These are phyloP conservation scores for Brachypodius melanocephalos DNA, from an alignment of 2,113 vertebrate species.

Conservation along the genomic window DNA sequence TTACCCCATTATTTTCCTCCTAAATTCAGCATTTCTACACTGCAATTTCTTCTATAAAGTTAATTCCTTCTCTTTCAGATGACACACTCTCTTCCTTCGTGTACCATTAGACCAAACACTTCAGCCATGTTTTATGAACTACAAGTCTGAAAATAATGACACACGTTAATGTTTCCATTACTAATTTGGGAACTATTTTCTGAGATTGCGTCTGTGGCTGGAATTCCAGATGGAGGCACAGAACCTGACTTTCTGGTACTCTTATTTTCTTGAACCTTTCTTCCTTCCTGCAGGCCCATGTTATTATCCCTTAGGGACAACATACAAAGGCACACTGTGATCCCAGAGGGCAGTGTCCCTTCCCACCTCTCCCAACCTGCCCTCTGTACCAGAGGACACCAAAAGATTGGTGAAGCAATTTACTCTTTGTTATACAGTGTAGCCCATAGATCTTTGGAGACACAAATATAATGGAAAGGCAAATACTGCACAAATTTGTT, in stretches of 20 bases:
- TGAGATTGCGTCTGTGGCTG: not conserved
- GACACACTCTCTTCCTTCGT: not conserved
- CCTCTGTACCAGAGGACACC: not conserved
- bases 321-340: not conserved
- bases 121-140: not conserved
- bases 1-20: not conserved
- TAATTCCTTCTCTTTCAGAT: not conserved
- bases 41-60: not conserved
- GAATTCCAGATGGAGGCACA: not conserved
- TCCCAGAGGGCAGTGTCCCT: not conserved
- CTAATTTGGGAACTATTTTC: conserved; percentile 32
- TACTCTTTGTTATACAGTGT: not conserved
- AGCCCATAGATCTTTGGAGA: not conserved
- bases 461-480: not conserved
- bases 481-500: not conserved
- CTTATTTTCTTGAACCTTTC: not conserved
- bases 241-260: not conserved
- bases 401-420: not conserved
- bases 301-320: not conserved
- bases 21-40: not conserved
- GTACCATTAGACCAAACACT: not conserved
- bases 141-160: not conserved
- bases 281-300: not conserved
- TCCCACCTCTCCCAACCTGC: not conserved
- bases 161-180: conserved; percentile 32